phyloP scores from a whole-genome alignment of 2,888 invertebrate species.

The Aleiodes leptofemur region DNA sequence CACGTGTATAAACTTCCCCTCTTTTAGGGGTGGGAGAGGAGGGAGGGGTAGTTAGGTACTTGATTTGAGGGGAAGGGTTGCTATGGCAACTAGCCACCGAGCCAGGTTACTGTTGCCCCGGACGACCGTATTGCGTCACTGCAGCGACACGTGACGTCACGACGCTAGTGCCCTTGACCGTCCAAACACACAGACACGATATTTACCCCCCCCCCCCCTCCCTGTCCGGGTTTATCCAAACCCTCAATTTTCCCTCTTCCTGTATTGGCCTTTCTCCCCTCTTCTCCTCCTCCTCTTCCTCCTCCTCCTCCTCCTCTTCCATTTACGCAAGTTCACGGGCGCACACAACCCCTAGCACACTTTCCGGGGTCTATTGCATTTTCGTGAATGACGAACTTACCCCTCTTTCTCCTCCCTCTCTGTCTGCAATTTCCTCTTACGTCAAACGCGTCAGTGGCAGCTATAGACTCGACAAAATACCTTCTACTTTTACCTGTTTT shows the following conservation, averaged over 20 bases:
- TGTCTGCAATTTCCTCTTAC: not conserved
- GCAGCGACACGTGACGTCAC: constrained; percentile 71
- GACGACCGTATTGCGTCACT: constrained; percentile 72
- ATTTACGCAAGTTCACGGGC: constrained; percentile 51
- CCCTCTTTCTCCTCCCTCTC: constrained; percentile 5
- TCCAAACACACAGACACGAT: constrained; percentile 50
- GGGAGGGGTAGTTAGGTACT: constrained; percentile 23
- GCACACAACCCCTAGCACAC: constrained; percentile 24
- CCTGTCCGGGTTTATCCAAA: constrained; percentile 38
- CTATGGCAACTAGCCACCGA: constrained; percentile 64
- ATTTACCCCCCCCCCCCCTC: constrained; percentile 35
- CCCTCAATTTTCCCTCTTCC: constrained; percentile 30
- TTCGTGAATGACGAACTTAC: constrained; percentile 14
- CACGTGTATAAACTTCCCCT: constrained; percentile 62
- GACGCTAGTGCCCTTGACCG: constrained; percentile 73
- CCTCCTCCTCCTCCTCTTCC: not conserved
- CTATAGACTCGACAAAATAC: not conserved
- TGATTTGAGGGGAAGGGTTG: constrained; percentile 61
- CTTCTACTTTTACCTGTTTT: not conserved
- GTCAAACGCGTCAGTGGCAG: constrained; percentile 35
- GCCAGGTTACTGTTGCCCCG: constrained; percentile 70
- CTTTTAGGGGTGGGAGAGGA: constrained; percentile 12
- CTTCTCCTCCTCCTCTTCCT: not conserved
- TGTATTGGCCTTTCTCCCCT: not conserved
- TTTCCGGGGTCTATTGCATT: constrained; percentile 25